phyloP scores from a whole-genome alignment of 1,140 invertebrate genomes.

The Charaxes varanes region DNA sequence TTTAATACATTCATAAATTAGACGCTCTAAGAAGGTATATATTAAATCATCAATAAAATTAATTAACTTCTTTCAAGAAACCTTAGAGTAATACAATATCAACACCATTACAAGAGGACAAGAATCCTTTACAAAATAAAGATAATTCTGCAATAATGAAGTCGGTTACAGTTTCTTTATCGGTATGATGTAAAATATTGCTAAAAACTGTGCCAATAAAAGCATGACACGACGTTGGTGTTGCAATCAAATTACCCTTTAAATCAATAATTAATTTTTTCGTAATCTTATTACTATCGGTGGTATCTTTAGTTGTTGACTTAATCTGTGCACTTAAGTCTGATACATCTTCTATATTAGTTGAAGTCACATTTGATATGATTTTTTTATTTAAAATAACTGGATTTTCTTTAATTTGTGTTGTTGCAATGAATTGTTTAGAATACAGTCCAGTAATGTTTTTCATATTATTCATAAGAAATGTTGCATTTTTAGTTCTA shows the following conservation, averaged over 20 bases:
- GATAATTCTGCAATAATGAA: conserved; percentile 53
- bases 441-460: background rate
- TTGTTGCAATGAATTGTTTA: too few relatives aligned
- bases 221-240: conserved; percentile 50
- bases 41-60: conserved; percentile 22
- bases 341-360: too few relatives aligned
- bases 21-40: conserved; percentile 11
- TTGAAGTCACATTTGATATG: too few relatives aligned
- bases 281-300: conserved; percentile 11
- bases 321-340: background rate
- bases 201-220: conserved; percentile 55
- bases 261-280: conserved; percentile 44
- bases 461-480: background rate
- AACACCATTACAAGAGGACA: conserved; percentile 50
- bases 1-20: conserved; percentile 20
- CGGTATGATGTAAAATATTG: conserved; percentile 33
- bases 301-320: background rate
- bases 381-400: too few relatives aligned
- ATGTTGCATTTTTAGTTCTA: conserved; percentile 1
- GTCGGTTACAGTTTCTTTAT: conserved; percentile 39
- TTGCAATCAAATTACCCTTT: conserved; percentile 55
- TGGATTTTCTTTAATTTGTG: too few relatives aligned
- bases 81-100: conserved; percentile 53
- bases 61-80: conserved; percentile 23
- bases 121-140: conserved; percentile 55